Percentiles rank a stretch among this genome's conserved stretches.
Conservation (phyloP, 2,797 vertebrate genomes). For the Psittacula echo region DNA sequence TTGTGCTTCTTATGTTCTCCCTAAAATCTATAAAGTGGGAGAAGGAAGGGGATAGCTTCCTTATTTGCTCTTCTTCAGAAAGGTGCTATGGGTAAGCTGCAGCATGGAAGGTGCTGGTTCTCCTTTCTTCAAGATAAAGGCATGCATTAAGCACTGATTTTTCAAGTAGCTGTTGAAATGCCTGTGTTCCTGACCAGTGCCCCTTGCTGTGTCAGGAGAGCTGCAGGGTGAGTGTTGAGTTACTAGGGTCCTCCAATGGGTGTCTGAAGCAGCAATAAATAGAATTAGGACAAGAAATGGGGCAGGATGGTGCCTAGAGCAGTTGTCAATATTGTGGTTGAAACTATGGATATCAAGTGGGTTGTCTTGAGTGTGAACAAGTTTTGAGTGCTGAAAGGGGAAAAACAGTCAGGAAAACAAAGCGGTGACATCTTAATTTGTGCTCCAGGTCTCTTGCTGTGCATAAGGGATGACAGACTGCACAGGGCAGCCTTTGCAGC, state of each 20-base stretch:
- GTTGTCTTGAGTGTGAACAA: neutral
- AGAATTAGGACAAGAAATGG: neutral
- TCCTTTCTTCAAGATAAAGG: neutral
- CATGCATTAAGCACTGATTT: neutral
- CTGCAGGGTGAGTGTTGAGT: neutral
- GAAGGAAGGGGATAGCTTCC: rapidly evolving
- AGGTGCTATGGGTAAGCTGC: neutral
- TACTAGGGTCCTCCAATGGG: neutral
- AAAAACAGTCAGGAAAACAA: neutral
- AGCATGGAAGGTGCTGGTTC: neutral
- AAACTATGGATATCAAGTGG: neutral
- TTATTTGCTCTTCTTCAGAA: neutral
- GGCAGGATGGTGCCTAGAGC: neutral
- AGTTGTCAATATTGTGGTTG: neutral
- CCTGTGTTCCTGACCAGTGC: rapidly evolving
- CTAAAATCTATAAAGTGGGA: neutral
- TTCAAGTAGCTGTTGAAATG: neutral
- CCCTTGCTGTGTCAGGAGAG: neutral
- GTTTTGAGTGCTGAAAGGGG: neutral
- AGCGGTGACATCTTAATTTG: neutral
- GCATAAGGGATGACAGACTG: neutral
- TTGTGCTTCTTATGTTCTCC: neutral
- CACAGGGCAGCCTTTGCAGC: neutral
- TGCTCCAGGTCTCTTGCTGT: neutral
- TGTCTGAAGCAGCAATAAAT: neutral